Conservation (phyloP, 2,797 vertebrate genomes). For the Sebastes variabilis region DNA sequence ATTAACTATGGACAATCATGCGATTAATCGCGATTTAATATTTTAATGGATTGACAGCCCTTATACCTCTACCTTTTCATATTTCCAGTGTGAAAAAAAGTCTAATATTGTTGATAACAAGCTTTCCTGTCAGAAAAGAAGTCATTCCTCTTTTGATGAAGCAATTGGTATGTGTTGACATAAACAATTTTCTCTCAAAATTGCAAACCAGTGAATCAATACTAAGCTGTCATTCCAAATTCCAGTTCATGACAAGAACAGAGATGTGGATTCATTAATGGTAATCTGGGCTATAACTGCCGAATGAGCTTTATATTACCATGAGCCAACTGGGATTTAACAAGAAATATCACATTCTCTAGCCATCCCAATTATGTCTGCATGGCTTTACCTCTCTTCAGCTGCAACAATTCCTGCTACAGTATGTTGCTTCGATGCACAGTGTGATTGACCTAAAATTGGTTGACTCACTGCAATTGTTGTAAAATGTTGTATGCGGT, state of each 20-base stretch:
- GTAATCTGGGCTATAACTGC: conserved; percentile 34
- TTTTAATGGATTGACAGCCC: too few species aligned
- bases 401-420: conserved; percentile 23
- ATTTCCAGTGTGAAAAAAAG: not conserved
- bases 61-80: not conserved
- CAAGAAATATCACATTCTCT: conserved; percentile 28
- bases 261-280: conserved; percentile 35
- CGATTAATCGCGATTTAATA: too few species aligned
- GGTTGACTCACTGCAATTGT: conserved; percentile 14
- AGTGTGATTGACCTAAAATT: conserved; percentile 48
- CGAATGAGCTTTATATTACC: conserved; percentile 39
- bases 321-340: conserved; percentile 29
- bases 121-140: not conserved
- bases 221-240: conserved; percentile 27
- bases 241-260: conserved; percentile 10
- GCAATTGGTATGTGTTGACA: conserved; percentile 2
- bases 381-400: conserved; percentile 28
- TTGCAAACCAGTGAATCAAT: conserved; percentile 25
- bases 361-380: conserved; percentile 48
- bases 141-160: not conserved
- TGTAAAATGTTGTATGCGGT: not conserved
- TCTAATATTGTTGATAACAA: not conserved
- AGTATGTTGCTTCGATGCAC: conserved; percentile 37
- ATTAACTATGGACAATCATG: too few species aligned
- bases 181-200: conserved; percentile 22